Base-by-base conservation (phyloP, 2,113 vertebrate species). In the Tragulus kanchil region DNA sequence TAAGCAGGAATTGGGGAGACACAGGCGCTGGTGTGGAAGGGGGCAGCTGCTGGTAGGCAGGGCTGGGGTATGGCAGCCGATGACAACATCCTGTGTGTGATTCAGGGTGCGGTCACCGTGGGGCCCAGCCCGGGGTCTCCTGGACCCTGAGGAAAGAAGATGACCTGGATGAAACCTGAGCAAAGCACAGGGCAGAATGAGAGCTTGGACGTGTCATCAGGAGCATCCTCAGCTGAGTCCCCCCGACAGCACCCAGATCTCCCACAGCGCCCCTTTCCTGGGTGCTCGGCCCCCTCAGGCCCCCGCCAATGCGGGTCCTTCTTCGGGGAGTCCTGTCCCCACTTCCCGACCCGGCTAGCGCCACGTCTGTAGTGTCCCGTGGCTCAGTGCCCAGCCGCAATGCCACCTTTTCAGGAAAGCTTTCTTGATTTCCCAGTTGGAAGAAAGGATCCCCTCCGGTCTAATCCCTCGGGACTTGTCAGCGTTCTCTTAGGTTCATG, bases 1-100 rank as follows among this genome's bases (percentile, higher is more conserved):
- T 64, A 15, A 84, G 94, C 2, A 5, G 86, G 96, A 90, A 83
- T 85, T 82, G 83, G 87, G 93, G 62, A 94, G 91, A 52, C 58
- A 83, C 73, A 42, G 25, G 93, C 77, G 62, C 87, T 5, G 0
- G 85, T 7, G 13, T 14, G 1, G 52, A 45, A 78, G 64, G 67
- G 59, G 50, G 65, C 0, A 82, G 78, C 93, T 45, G 31, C 54
- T 4, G 48, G 52, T 21, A 12, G 56, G 6, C 19, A 42, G 82
- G 25, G 14, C 17, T 26, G 7, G 64, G 56, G 62, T 5, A 2
- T 1, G 45, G 36, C 56, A 71, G 89, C 79, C 25, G 16, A 31
- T 10, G 36, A 31, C 48, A 6, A 26, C 0, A 3, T 3, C 7
- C 6, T 9, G 48, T 6, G 28, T 16, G 1, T 23, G 25, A 6